A percentile compares a stretch with the other conserved stretches of the same genome.
phyloP scores from a whole-genome alignment of 2,113 vertebrate genomes.

The Aldabrachelys gigantea region DNA sequence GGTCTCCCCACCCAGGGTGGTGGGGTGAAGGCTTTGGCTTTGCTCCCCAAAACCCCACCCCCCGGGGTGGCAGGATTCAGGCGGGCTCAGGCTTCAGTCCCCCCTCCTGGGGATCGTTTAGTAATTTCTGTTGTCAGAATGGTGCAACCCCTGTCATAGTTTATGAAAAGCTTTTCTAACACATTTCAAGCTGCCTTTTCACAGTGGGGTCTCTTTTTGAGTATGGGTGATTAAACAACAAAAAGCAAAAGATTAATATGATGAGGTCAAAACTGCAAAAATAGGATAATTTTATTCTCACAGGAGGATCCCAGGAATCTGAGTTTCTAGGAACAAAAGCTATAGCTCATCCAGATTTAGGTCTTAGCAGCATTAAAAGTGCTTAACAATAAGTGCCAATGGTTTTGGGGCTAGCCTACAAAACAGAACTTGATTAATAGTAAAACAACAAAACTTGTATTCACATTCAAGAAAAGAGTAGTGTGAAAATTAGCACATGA shows the following conservation, averaged over 20 bases:
- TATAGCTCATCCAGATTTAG: slow-evolving; percentile 38
- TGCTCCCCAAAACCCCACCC: rapidly evolving
- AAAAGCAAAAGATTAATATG: slow-evolving; percentile 55
- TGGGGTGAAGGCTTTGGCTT: no score
- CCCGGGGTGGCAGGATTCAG: no score
- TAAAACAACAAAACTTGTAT: slow-evolving; percentile 59
- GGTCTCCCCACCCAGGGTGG: no score
- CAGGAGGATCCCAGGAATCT: slow-evolving; percentile 46
- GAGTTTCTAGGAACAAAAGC: slow-evolving; percentile 63
- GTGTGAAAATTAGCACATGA: background rate
- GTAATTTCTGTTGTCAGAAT: no score
- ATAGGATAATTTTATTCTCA: slow-evolving; percentile 54
- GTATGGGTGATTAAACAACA: slow-evolving; percentile 36
- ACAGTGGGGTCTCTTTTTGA: slow-evolving; percentile 30
- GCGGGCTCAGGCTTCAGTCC: no score
- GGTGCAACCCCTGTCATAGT: background rate
- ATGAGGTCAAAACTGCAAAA: slow-evolving; percentile 53
- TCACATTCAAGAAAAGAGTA: slow-evolving; percentile 4
- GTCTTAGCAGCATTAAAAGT: background rate
- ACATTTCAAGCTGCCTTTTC: slow-evolving; percentile 22
- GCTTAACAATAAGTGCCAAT: slow-evolving; percentile 46
- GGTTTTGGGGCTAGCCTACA: slow-evolving; percentile 37
- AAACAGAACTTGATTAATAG: slow-evolving; percentile 45
- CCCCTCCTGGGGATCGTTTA: no score
- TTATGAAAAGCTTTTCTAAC: slow-evolving; percentile 31